phyloP scores from a whole-genome alignment of 2,113 vertebrate genomes.

The Microtus oregoni region DNA sequence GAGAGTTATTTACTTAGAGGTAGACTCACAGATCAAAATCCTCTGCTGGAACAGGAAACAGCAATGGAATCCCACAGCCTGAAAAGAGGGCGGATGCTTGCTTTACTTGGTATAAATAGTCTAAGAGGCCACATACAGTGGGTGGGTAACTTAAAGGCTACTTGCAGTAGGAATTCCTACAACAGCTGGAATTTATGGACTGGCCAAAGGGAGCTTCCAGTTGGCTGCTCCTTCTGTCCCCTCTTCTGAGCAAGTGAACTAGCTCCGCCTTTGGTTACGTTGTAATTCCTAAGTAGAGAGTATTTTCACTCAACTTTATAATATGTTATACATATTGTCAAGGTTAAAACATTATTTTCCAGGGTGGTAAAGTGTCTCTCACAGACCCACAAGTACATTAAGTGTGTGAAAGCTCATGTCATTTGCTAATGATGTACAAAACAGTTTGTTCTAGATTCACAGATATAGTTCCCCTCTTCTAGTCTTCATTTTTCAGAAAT shows the following conservation, averaged over 20 bases:
- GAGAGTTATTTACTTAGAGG: no score
- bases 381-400: neutral
- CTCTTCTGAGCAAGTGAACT: neutral
- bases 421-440: neutral
- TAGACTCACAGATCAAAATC: no score
- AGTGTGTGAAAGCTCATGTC: neutral
- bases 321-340: neutral
- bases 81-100: no score
- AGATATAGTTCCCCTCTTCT: neutral
- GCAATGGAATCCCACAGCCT: no score
- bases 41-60: no score
- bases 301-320: neutral
- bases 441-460: neutral
- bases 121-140: no score
- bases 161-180: no score
- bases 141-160: no score
- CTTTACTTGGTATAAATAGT: no score
- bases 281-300: neutral
- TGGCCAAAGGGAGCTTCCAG: neutral
- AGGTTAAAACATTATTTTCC: neutral
- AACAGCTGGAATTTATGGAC: neutral
- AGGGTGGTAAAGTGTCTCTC: neutral
- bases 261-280: neutral
- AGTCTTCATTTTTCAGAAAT: neutral
- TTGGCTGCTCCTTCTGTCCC: neutral